Evolutionary conservation across 2,797 vertebrate genomes (phyloP).

Genomic region (Pitangus sulphuratus): DNA sequence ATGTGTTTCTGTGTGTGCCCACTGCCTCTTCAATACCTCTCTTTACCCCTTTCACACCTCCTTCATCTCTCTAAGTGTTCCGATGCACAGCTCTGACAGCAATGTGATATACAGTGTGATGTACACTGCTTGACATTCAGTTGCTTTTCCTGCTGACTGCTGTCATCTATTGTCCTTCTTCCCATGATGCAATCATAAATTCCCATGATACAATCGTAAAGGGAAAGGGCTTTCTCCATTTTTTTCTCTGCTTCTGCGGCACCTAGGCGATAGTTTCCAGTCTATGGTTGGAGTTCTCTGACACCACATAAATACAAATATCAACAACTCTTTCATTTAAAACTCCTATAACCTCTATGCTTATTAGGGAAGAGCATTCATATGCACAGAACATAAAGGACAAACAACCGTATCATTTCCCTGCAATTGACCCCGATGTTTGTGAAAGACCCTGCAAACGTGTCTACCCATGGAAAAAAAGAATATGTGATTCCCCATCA

Average conservation of each 20-base stretch:
- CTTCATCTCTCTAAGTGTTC: neutral
- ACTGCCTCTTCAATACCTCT: neutral
- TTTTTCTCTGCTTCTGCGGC: neutral
- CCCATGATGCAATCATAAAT: neutral
- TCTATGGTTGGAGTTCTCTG: neutral
- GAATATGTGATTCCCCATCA: neutral
- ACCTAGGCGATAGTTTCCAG: neutral
- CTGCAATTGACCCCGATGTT: accelerated
- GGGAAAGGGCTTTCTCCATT: neutral
- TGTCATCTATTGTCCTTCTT: neutral
- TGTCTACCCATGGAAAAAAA: neutral
- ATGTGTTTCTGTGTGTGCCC: neutral
- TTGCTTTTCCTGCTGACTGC: neutral
- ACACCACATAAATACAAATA: neutral
- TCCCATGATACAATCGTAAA: neutral
- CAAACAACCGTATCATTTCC: neutral
- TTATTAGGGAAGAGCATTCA: neutral
- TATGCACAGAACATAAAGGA: neutral
- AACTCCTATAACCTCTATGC: neutral
- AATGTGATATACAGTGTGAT: neutral
- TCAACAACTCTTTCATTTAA: neutral
- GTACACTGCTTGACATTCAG: neutral
- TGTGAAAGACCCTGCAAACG: neutral
- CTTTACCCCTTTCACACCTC: neutral
- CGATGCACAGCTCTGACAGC: neutral